phyloP scores from a whole-genome alignment of 1,140 invertebrate genomes.

The Ostrea denselamellosa region DNA sequence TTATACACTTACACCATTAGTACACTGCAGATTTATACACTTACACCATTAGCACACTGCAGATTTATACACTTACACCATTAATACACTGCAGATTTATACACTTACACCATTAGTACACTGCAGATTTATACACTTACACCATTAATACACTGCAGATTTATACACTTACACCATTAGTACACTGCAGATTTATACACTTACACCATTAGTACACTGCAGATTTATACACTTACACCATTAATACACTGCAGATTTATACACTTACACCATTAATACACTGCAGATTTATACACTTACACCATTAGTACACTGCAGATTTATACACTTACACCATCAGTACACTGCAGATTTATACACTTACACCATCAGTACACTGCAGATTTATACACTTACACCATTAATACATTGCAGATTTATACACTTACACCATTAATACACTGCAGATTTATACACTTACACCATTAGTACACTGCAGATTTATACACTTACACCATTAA shows the following conservation, averaged over 20 bases:
- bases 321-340: background rate
- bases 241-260: background rate
- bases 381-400: background rate
- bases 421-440: background rate
- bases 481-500: background rate
- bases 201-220: background rate
- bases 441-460: background rate
- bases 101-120: background rate
- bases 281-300: background rate
- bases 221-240: background rate
- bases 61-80: background rate
- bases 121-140: background rate
- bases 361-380: background rate
- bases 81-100: background rate
- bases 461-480: background rate
- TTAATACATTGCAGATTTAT: background rate
- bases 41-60: background rate
- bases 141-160: background rate
- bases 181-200: background rate
- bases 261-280: background rate
- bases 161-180: background rate
- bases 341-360: background rate
- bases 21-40: background rate
- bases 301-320: background rate
- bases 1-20: background rate